Base-by-base conservation (phyloP, 2,797 vertebrate species). In the Chrysocyon brachyurus region DNA sequence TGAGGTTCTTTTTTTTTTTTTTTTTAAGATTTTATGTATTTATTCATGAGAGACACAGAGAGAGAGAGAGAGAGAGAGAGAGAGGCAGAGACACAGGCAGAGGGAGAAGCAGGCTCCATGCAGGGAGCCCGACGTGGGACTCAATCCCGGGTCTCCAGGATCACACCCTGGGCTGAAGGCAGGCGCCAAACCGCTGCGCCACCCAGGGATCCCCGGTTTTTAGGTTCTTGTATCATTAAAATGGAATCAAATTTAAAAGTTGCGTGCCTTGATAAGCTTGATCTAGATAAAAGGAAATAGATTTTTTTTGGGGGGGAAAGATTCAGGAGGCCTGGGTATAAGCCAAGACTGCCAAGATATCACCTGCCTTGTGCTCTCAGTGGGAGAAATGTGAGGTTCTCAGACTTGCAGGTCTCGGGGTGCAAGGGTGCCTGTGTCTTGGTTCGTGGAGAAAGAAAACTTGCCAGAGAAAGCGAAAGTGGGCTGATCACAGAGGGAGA, bases 231-330 rank as follows among this genome's bases (percentile, higher is more conserved):
- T 90, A 22, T 93, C 12, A 63, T 70, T 63, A 61, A 94, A 66
- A 72, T 26, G 61, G 52, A 92, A 92, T 82, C 49, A 15, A 40
- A 19, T 72, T 11, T 5, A 26, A n/a, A 75, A 59, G 6, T 33
- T 87, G 1, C 10, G 8, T 68, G 40, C 63, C 16, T 63, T 79
- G 40, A 46, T 91, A 87, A 96, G 40, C 28, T 82, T 88, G 70
- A 49, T 88, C 15, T 91, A 82, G 54, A 78, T 78, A 83, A 91
- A 95, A 89, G 40, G 46, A 88, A 95, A 68, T n/a, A 12, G 56
- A 85, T 36, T 73, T 87, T 73, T 87, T 68, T 31, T 22, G 36
- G 31, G 5, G 63, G 9, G n/a, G 19, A 49, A 70, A n/a, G 52
- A 54, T 78, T 94, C 16, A 24, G 11, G 64, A 93, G 33, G 64